phyloP scores from a whole-genome alignment of 2,113 vertebrate species.

The Paramormyrops kingsleyae region DNA sequence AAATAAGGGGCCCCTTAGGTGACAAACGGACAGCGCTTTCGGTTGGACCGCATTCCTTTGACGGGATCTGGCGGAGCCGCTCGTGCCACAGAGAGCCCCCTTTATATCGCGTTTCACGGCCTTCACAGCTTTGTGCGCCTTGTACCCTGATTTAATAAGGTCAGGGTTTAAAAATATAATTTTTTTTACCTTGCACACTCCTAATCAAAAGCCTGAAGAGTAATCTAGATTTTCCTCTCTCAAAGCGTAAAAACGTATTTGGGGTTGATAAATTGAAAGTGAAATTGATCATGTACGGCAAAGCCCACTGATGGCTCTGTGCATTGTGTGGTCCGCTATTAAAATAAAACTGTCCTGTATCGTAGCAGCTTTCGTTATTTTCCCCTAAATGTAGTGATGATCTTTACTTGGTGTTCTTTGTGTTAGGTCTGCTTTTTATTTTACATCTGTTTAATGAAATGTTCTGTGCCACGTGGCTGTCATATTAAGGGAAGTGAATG shows the following conservation, averaged over 20 bases:
- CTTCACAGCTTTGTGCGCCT: background rate
- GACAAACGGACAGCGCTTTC: background rate
- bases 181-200: background rate
- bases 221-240: background rate
- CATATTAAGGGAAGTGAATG: background rate
- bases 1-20: constrained; percentile 31
- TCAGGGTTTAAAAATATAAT: background rate
- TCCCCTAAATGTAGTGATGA: background rate
- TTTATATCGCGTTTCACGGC: background rate
- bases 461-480: background rate
- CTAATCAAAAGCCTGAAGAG: background rate
- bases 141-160: background rate
- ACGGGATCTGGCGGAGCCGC: background rate
- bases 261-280: background rate
- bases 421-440: background rate
- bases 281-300: background rate
- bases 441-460: background rate
- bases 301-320: background rate
- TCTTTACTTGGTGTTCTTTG: background rate
- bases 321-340: background rate
- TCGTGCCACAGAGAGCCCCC: background rate
- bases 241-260: background rate
- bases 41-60: background rate
- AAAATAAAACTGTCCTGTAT: background rate
- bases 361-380: background rate